Conservation (phyloP, 1,140 invertebrate species). For the Drosophila setifemur region DNA sequence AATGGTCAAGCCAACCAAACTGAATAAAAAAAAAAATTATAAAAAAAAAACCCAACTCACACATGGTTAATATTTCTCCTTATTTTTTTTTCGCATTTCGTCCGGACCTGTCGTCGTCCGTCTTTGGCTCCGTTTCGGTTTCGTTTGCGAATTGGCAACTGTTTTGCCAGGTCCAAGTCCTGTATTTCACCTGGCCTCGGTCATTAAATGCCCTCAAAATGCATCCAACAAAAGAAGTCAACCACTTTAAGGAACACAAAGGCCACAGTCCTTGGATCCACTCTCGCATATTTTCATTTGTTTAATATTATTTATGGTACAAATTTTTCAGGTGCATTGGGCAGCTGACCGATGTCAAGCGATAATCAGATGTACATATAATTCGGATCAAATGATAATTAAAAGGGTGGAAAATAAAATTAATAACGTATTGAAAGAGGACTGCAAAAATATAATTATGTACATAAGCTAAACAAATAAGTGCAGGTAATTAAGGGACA, state of each 20-base stretch:
- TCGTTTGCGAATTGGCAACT: conserved; percentile 51
- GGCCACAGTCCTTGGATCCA: conserved; percentile 8
- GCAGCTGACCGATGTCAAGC: conserved; percentile 20
- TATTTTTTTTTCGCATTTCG: conserved; percentile 34
- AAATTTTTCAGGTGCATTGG: conserved; percentile 46
- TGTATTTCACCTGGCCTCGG: conserved; percentile 75
- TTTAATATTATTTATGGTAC: conserved; percentile 40
- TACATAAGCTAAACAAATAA: no score
- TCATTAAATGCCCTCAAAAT: conserved; percentile 74
- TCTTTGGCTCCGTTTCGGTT: conserved; percentile 47
- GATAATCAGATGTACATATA: conserved; percentile 18
- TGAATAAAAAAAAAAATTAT: no score
- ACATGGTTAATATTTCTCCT: conserved; percentile 68
- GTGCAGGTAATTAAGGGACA: not conserved
- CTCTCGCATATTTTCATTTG: conserved; percentile 43
- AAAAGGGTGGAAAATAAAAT: not conserved
- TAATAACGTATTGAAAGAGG: not conserved
- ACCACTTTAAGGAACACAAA: conserved; percentile 1
- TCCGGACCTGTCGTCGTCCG: conserved; percentile 55
- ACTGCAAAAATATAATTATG: not conserved
- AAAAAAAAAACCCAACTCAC: conserved; percentile 29
- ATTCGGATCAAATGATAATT: conserved; percentile 2
- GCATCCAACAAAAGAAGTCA: conserved; percentile 40
- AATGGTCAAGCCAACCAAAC: conserved; percentile 14
- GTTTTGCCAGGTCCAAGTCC: conserved; percentile 48